Evolutionary conservation across 53 echinoderm and acorn worm species (phyloP), one percentile per base, ranked within the genome.

Genomic region (Zoroaster sp.): DNA sequence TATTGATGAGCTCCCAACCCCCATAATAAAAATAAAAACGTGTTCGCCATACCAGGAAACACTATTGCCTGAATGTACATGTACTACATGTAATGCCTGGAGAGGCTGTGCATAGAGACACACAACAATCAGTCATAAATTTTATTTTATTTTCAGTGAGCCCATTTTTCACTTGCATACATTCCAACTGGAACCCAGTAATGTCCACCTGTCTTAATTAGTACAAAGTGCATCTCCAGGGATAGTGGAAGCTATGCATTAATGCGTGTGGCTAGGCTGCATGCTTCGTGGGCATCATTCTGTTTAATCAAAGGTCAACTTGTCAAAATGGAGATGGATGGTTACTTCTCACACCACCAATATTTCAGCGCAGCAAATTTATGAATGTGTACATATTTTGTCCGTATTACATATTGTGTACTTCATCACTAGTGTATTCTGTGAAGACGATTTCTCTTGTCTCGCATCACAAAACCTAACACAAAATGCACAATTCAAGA

Each of bases 251-350:
- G 74, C 39, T 14, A 20, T 73, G 38, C 73, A 73, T 5, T 73
- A 23, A 73, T 38, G 39, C 40, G 9, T 73, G 43, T 12, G 17
- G 10, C 74, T 20, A 23, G 37, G 17, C 42, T 74, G 30, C 63
- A 28, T 28, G 63, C 28, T 59, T 21, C 28, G 8, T 44, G 11
- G 25, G 63, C 63, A 9, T 10, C 63, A 25, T 59, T 11, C 28
- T 28, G 39, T 39, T 40, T 76, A 76, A 77, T 54, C n/a, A 77
- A 77, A 77, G 77, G 77, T 77, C 77, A 77, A 53, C 31, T 77
- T 77, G 77, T 77, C 77, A 77, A 32, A 51, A 35, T 33, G 34
- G 32, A 77, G 77, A 77, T 77, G 77, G 77, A 77, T 77, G 76
- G 76, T 30, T 47, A n/a, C 32, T 77, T 52, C 77, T 35, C 77